Conservation (phyloP, 2,888 invertebrate genomes). For the Xanthorhoe designata region DNA sequence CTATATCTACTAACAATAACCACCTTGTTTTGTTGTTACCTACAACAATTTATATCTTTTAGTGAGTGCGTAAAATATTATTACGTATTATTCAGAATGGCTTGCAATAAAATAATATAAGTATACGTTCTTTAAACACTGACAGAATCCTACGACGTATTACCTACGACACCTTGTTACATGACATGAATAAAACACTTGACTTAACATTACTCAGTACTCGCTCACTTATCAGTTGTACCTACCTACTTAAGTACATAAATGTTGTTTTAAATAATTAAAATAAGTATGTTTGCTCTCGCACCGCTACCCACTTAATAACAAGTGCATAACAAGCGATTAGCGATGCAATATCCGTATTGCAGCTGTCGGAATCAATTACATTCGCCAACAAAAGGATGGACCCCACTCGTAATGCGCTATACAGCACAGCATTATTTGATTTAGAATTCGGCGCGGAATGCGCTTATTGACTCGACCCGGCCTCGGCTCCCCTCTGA, state of each 20-base stretch:
- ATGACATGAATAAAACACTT: no score
- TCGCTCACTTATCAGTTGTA: no score
- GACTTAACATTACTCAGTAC: no score
- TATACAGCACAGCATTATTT: conserved; percentile 78
- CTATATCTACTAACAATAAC: not conserved
- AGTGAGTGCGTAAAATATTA: not conserved
- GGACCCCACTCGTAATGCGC: conserved; percentile 60
- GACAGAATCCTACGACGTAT: no score
- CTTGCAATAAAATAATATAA: no score
- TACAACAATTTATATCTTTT: not conserved
- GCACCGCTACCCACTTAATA: conserved; percentile 7
- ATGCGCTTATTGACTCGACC: conserved; percentile 74
- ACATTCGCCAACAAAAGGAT: conserved; percentile 35
- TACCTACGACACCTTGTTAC: no score
- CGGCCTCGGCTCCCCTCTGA: conserved; percentile 32
- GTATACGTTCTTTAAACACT: no score
- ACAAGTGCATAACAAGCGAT: conserved; percentile 29
- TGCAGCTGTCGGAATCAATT: conserved; percentile 49
- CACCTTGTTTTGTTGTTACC: not conserved
- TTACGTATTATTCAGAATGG: not conserved
- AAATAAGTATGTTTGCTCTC: not conserved
- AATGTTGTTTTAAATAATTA: not conserved
- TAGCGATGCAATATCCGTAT: conserved; percentile 34
- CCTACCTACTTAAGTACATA: no score
- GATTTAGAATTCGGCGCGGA: conserved; percentile 80